A percentile compares a stretch with the other conserved stretches of the same genome.
Evolutionary conservation across 30 jellyfish, hydroid and myxozoan species (phyloP).

Genomic region (Rhopilema esculentum): DNA sequence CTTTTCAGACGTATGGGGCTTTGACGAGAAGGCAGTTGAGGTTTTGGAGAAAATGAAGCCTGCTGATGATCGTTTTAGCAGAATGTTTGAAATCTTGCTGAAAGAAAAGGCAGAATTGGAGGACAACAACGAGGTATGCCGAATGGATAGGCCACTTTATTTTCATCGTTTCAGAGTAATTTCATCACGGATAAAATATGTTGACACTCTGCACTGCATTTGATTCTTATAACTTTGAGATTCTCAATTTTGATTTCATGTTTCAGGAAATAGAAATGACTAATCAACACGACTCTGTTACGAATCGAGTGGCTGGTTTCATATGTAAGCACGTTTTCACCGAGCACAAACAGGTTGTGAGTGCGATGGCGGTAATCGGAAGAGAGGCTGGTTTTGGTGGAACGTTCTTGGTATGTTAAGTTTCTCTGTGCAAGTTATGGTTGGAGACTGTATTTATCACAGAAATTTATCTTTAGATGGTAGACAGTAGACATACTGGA

Average conservation of each 20-base stretch:
- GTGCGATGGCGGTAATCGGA: slow-evolving; percentile 79
- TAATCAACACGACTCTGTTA: slow-evolving; percentile 66
- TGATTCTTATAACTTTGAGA: too few relatives aligned
- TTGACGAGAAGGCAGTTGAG: slow-evolving; percentile 85
- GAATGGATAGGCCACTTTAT: too few relatives aligned
- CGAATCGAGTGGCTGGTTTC: slow-evolving; percentile 95
- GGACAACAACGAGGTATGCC: not conserved
- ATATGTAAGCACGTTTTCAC: slow-evolving; percentile 80
- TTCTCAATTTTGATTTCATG: not conserved
- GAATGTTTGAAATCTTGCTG: slow-evolving; percentile 61
- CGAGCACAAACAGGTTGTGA: slow-evolving; percentile 81
- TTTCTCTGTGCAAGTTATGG: not conserved
- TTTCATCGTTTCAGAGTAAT: too few relatives aligned
- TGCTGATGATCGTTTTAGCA: slow-evolving; percentile 39
- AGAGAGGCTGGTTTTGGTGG: slow-evolving; percentile 75
- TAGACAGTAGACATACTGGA: too few relatives aligned
- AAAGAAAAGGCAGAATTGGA: slow-evolving; percentile 7
- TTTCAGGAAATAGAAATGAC: slow-evolving; percentile 22
- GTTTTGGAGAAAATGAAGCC: slow-evolving; percentile 80
- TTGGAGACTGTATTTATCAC: too few relatives aligned
- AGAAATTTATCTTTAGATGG: too few relatives aligned
- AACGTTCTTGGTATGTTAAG: slow-evolving; percentile 71
- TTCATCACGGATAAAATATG: too few relatives aligned
- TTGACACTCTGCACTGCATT: too few relatives aligned
- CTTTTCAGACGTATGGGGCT: slow-evolving; percentile 90